Percentiles rank a stretch among this genome's conserved stretches.
Evolutionary conservation across 1,140 invertebrate genomes (phyloP).

Genomic region (Monomorium pharaonis): DNA sequence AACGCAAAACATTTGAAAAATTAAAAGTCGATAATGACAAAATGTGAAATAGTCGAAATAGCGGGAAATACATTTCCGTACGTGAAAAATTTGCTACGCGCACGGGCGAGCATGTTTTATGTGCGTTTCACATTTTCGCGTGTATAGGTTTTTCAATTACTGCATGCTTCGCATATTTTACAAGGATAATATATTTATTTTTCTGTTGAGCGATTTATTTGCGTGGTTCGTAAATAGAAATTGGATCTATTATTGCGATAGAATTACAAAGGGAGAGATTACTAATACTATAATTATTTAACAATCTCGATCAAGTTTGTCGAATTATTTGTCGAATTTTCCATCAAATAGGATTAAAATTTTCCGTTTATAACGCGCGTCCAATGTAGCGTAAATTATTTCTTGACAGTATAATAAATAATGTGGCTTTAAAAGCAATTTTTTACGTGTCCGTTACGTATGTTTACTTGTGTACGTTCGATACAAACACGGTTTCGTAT

Average conservation of each 20-base stretch:
- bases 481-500: constrained; percentile 31
- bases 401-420: constrained; percentile 38
- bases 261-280: constrained; percentile 10
- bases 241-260: constrained; percentile 2
- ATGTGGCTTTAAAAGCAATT: constrained; percentile 34
- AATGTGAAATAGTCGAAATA: constrained; percentile 28
- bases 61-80: constrained; percentile 7
- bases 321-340: not conserved
- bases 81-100: constrained; percentile 34
- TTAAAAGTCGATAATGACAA: constrained; percentile 47
- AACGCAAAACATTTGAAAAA: constrained; percentile 4
- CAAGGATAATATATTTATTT: constrained; percentile 34
- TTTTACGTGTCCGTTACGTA: not conserved
- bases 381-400: constrained; percentile 35
- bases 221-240: constrained; percentile 17
- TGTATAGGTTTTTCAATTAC: constrained; percentile 29
- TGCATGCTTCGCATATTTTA: constrained; percentile 30
- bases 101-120: constrained; percentile 10
- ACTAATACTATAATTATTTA: constrained; percentile 19
- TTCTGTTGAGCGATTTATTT: constrained; percentile 20
- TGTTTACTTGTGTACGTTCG: not conserved
- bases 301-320: not conserved
- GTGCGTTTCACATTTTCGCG: constrained; percentile 27
- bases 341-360: constrained; percentile 23
- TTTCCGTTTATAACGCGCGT: constrained; percentile 1